phyloP scores from a whole-genome alignment of 1,140 invertebrate species.

The Mizuhopecten yessoensis region DNA sequence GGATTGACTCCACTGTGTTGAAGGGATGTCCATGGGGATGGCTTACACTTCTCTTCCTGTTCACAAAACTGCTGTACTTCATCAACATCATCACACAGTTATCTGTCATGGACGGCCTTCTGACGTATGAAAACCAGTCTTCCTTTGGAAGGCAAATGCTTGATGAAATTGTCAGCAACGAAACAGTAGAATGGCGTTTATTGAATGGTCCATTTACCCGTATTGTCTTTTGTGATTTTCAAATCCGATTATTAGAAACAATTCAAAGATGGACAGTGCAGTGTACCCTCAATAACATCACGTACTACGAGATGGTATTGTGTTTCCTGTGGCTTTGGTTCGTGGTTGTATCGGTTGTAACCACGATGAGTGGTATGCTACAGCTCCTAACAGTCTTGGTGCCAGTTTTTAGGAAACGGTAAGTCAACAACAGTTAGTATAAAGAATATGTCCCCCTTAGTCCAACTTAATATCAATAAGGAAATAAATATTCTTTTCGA shows the following conservation, averaged over 20 bases:
- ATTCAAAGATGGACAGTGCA: neutral
- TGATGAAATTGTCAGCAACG: neutral
- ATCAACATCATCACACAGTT: neutral
- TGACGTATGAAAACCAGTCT: neutral
- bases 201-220: neutral
- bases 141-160: neutral
- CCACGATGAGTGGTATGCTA: neutral
- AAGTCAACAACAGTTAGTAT: no score
- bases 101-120: neutral
- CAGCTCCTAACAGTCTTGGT: neutral
- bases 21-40: neutral
- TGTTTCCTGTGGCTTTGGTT: neutral
- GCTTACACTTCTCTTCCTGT: neutral
- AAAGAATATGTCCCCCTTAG: no score
- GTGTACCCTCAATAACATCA: neutral
- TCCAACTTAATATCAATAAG: no score
- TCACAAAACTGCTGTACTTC: conserved; percentile 12
- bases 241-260: neutral
- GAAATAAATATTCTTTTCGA: no score
- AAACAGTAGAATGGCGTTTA: neutral
- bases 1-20: neutral
- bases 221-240: neutral
- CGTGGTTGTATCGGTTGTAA: neutral
- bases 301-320: neutral
- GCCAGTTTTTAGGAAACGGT: conserved; percentile 31